Evolutionary conservation across 2,797 vertebrate species (phyloP).

Genomic region (Tenualosa ilisha): DNA sequence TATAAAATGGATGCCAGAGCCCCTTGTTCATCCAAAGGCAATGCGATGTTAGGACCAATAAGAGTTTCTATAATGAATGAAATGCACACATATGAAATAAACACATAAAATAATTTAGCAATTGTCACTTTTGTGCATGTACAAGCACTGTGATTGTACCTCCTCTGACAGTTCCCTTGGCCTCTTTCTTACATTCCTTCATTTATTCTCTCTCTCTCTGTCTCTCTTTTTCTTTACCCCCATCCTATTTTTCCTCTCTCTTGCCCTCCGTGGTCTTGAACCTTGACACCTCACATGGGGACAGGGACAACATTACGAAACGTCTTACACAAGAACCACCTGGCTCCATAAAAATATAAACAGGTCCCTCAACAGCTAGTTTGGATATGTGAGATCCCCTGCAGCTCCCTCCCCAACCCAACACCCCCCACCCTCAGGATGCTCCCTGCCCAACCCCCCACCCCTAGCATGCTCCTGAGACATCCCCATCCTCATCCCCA

Average conservation of each 20-base stretch:
- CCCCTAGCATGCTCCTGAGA: neutral
- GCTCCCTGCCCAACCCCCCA: neutral
- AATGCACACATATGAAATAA: too few species aligned
- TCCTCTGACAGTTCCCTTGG: neutral
- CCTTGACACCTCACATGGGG: constrained; percentile 39
- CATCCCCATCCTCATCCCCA: neutral
- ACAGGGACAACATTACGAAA: constrained; percentile 32
- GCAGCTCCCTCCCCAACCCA: too few species aligned
- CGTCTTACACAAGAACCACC: constrained; percentile 60
- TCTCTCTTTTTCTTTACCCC: neutral
- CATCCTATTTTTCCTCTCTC: neutral
- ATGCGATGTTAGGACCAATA: neutral
- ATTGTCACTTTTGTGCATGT: neutral
- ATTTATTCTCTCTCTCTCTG: neutral
- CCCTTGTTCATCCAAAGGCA: neutral
- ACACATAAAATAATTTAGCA: too few species aligned
- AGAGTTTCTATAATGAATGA: too few species aligned
- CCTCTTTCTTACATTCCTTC: too few species aligned
- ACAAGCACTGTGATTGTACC: too few species aligned
- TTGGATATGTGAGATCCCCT: too few species aligned
- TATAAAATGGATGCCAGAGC: neutral
- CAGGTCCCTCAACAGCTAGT: too few species aligned
- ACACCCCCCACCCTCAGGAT: too few species aligned
- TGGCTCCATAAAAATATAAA: constrained; percentile 55
- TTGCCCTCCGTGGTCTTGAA: constrained; percentile 24